Percentiles rank a stretch among this genome's conserved stretches.
Evolutionary conservation across 92 coral and sea anemone species (phyloP).

Genomic region (Phenganax subtilis): DNA sequence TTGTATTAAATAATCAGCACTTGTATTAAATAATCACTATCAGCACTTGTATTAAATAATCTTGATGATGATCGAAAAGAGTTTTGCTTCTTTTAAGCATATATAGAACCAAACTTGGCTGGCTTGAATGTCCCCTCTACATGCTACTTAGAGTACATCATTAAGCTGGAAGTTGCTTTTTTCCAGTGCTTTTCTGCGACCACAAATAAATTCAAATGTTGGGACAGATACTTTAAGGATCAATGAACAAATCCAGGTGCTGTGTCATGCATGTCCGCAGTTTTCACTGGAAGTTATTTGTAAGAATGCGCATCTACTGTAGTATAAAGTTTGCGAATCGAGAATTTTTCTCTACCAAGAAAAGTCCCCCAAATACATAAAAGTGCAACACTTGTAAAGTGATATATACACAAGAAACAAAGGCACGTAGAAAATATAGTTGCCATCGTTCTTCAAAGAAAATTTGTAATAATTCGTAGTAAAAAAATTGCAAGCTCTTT

Average conservation of each 20-base stretch:
- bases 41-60: not conserved
- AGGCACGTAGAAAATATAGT: too few species aligned
- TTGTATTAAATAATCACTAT: not conserved
- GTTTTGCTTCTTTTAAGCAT: not conserved
- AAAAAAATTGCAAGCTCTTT: too few species aligned
- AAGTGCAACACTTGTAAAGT: constrained; percentile 20
- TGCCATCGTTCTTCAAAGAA: too few species aligned
- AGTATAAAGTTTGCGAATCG: constrained; percentile 35
- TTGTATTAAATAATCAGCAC: too few species aligned
- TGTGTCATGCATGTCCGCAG: not conserved
- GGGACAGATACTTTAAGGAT: too few species aligned
- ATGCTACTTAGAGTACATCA: not conserved
- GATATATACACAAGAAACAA: too few species aligned
- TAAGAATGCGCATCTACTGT: constrained; percentile 29
- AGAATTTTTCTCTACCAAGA: not conserved
- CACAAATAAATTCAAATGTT: too few species aligned
- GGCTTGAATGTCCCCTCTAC: constrained; percentile 2
- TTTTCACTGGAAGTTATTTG: constrained; percentile 16
- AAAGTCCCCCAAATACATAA: constrained; percentile 19
- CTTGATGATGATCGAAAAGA: not conserved
- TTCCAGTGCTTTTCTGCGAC: not conserved
- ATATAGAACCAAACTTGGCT: not conserved
- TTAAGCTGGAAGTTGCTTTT: constrained; percentile 1
- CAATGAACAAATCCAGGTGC: not conserved
- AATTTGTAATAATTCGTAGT: too few species aligned